A percentile compares a stretch with the other conserved stretches of the same genome.
phyloP scores from a whole-genome alignment of 2,888 invertebrate genomes.

The Chalcis sispes region DNA sequence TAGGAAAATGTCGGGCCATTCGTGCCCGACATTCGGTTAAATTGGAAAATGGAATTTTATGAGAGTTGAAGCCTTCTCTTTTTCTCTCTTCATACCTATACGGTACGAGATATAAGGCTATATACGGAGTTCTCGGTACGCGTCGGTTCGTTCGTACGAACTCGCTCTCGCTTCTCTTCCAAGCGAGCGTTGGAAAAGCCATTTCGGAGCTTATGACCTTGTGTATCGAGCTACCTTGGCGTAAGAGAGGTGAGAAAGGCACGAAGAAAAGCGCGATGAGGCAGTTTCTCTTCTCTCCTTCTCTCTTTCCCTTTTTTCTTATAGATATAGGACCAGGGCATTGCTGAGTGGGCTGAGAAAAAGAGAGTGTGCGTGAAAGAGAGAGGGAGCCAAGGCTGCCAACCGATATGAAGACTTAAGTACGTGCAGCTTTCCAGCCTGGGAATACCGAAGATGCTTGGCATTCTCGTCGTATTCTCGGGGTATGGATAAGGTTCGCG shows the following conservation, averaged over 20 bases:
- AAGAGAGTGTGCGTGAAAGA: neutral
- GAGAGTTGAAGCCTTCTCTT: conserved; percentile 15
- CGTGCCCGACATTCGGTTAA: conserved; percentile 44
- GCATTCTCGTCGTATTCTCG: conserved; percentile 50
- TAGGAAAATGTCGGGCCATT: conserved; percentile 22
- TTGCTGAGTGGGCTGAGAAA: neutral
- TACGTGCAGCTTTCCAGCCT: conserved; percentile 52
- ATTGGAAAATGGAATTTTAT: conserved; percentile 58
- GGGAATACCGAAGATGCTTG: conserved; percentile 48
- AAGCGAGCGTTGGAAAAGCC: conserved; percentile 16
- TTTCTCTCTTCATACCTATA: neutral
- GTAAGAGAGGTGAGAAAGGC: conserved; percentile 29
- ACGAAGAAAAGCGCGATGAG: conserved; percentile 16
- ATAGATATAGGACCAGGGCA: neutral
- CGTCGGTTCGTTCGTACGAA: no score
- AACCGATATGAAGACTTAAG: conserved; percentile 59
- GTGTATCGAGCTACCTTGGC: conserved; percentile 28
- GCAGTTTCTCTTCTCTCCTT: no score
- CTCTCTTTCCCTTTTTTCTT: no score
- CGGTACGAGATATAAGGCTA: no score
- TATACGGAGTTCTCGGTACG: no score
- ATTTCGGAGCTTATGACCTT: conserved; percentile 52
- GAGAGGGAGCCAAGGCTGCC: conserved; percentile 31
- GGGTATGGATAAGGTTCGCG: conserved; percentile 47
- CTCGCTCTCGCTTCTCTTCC: conserved; percentile 7